phyloP scores from a whole-genome alignment of 1,140 invertebrate genomes.

The Pteromalus puparum region DNA sequence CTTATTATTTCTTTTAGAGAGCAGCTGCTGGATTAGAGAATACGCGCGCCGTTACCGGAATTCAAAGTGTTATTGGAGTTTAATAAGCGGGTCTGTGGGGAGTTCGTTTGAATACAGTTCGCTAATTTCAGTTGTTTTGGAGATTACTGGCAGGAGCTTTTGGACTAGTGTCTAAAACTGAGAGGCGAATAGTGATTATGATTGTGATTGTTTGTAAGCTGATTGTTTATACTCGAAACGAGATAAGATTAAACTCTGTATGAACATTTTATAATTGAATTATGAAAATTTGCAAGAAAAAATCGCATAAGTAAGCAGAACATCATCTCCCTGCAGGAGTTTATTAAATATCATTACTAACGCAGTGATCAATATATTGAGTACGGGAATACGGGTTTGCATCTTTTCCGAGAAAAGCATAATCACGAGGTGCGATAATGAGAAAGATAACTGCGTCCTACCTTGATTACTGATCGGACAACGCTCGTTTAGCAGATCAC shows the following conservation, averaged over 20 bases:
- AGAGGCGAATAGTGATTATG: background rate
- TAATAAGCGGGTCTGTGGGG: background rate
- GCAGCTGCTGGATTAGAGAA: background rate
- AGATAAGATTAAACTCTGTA: too few relatives aligned
- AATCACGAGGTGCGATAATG: background rate
- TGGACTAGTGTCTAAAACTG: background rate
- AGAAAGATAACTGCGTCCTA: background rate
- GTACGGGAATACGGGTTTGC: too few relatives aligned
- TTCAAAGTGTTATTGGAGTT: slow-evolving; percentile 29
- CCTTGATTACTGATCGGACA: background rate
- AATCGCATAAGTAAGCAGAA: too few relatives aligned
- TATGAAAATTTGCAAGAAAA: too few relatives aligned
- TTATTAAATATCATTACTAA: too few relatives aligned
- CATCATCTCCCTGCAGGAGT: too few relatives aligned
- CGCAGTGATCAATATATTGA: too few relatives aligned
- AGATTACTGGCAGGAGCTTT: background rate
- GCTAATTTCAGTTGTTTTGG: background rate
- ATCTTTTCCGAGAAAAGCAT: too few relatives aligned
- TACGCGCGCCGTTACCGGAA: background rate
- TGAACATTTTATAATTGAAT: too few relatives aligned
- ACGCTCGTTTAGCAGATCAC: background rate
- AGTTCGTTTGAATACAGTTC: background rate
- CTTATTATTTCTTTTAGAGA: background rate
- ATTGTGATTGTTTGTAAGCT: background rate
- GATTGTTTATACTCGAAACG: background rate